phyloP scores from a whole-genome alignment of 2,113 vertebrate genomes.

The Oryzias woworae region DNA sequence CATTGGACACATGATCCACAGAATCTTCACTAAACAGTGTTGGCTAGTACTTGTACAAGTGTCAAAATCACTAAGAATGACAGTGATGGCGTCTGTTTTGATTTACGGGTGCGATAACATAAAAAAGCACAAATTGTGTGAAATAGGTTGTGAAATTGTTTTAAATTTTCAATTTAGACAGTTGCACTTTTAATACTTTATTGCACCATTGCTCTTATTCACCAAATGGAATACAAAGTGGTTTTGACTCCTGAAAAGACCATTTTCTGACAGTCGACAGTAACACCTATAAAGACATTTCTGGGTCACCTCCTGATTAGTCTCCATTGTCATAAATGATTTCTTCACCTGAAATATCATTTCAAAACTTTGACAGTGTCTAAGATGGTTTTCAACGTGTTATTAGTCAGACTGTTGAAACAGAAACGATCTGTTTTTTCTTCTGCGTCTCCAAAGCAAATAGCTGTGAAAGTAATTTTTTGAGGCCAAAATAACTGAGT shows the following conservation, averaged over 20 bases:
- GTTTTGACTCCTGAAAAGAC: conserved; percentile 56
- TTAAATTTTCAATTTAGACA: conserved; percentile 67
- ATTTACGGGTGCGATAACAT: neutral
- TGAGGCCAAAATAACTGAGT: conserved; percentile 38
- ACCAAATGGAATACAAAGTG: conserved; percentile 79
- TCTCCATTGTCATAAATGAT: conserved; percentile 62
- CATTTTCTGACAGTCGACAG: conserved; percentile 53
- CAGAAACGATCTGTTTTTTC: conserved; percentile 32
- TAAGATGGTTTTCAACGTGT: conserved; percentile 49
- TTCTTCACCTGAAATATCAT: conserved; percentile 60
- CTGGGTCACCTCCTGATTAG: conserved; percentile 66
- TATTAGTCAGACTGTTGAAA: conserved; percentile 49
- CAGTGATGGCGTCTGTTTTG: too few species aligned
- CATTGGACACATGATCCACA: too few species aligned
- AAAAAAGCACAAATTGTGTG: conserved; percentile 61
- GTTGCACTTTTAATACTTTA: conserved; percentile 59
- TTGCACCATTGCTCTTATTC: conserved; percentile 66
- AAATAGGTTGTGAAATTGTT: conserved; percentile 66
- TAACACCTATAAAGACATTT: conserved; percentile 54
- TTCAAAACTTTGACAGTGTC: conserved; percentile 55
- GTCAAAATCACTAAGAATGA: too few species aligned
- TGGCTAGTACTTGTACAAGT: too few species aligned
- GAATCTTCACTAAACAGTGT: too few species aligned
- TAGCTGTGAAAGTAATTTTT: conserved; percentile 25
- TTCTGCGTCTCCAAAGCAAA: conserved; percentile 5